A percentile compares a stretch with the other conserved stretches of the same genome.
Evolutionary conservation across 2,888 invertebrate genomes (phyloP).

Genomic region (Disparrhopalites patrizii): DNA sequence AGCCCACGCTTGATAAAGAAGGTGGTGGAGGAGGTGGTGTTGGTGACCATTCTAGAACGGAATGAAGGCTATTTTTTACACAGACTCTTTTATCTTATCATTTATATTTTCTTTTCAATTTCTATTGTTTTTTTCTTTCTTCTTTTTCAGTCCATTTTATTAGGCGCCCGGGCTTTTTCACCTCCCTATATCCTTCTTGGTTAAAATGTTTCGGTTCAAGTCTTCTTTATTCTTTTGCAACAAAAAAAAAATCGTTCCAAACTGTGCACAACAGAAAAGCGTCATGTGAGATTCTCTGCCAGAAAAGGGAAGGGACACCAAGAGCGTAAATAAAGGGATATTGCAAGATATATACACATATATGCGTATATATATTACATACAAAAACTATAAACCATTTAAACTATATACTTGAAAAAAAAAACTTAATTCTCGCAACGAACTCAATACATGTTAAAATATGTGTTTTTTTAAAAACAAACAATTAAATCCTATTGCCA

Average conservation of each 20-base stretch:
- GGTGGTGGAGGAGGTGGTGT: too few species aligned
- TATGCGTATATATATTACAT: not conserved
- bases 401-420: not conserved
- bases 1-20: constrained; percentile 24
- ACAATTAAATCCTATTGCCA: not conserved
- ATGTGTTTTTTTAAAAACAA: not conserved
- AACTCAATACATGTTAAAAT: not conserved
- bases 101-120: too few species aligned
- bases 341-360: not conserved
- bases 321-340: not conserved
- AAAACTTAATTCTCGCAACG: not conserved
- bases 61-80: constrained; percentile 32
- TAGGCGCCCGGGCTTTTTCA: too few species aligned
- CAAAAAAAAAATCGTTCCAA: too few species aligned
- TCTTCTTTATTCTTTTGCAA: too few species aligned
- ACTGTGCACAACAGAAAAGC: constrained; percentile 27
- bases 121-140: too few species aligned
- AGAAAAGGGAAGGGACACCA: constrained; percentile 7
- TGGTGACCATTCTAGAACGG: constrained; percentile 33
- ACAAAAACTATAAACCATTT: not conserved
- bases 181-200: too few species aligned
- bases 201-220: too few species aligned
- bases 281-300: constrained; percentile 31
- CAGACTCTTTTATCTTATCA: constrained; percentile 29
- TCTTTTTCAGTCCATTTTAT: too few species aligned